Percentiles rank a stretch among this genome's conserved stretches.
These are phyloP conservation scores for Pterophyllum scalare DNA, from an alignment of 2,113 vertebrate species.

Conservation along the genomic window DNA sequence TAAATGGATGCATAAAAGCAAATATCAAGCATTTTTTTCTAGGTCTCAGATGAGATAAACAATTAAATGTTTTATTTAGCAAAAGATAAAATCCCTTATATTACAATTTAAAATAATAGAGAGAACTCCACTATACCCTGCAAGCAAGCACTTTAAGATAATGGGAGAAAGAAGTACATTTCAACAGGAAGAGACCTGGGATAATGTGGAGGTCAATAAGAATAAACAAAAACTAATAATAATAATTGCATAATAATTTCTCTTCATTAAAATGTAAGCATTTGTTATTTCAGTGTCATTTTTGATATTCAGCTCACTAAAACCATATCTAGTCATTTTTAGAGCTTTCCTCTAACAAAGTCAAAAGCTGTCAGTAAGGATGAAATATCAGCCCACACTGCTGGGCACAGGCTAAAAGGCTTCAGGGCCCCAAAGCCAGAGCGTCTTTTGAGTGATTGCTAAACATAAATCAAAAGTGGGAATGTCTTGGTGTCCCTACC, in stretches of 20 bases:
- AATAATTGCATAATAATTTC: background rate
- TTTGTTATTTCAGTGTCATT: background rate
- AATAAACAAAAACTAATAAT: background rate
- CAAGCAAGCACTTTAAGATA: background rate
- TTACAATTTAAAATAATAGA: background rate
- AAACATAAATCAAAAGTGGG: background rate
- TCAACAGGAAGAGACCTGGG: background rate
- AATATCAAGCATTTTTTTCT: background rate
- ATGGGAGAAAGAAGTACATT: background rate
- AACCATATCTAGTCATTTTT: background rate
- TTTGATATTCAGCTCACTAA: background rate
- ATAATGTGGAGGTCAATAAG: background rate
- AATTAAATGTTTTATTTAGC: background rate
- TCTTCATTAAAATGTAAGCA: background rate
- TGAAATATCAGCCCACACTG: background rate
- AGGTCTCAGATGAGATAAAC: background rate
- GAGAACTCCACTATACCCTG: too few species aligned
- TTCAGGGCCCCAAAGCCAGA: background rate
- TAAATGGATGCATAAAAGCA: background rate
- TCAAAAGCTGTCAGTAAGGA: background rate
- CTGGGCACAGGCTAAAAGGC: background rate
- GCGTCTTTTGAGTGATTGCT: background rate
- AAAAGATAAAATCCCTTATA: background rate
- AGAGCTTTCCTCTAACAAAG: background rate
- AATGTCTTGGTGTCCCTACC: background rate